phyloP scores from a whole-genome alignment of 2,113 vertebrate genomes.

The Hyaena hyaena region DNA sequence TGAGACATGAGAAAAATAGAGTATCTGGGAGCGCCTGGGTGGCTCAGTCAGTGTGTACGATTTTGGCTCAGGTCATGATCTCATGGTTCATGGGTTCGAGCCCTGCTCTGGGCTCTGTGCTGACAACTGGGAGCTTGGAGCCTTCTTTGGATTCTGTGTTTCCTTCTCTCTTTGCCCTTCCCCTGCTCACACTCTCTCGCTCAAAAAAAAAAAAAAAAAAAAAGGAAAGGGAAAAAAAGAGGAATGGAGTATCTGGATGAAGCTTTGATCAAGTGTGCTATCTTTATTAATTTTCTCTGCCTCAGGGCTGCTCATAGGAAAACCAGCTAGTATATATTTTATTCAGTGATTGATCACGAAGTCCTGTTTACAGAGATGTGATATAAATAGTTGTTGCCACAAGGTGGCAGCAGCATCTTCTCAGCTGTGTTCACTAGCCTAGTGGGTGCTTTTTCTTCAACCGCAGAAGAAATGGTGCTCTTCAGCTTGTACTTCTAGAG shows the following conservation, averaged over 20 bases:
- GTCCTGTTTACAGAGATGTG: background rate
- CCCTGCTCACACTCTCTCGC: too few species aligned
- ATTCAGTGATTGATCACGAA: fast-evolving
- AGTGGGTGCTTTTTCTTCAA: background rate
- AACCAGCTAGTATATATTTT: background rate
- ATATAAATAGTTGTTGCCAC: background rate
- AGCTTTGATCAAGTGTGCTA: background rate
- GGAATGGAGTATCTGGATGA: background rate
- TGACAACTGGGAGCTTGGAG: too few species aligned
- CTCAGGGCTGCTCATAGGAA: background rate
- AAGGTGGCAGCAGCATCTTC: conserved; percentile 71
- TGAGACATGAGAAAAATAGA: background rate
- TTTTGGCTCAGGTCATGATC: too few species aligned
- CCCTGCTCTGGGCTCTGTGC: too few species aligned
- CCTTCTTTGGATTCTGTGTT: too few species aligned
- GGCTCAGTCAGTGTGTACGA: too few species aligned
- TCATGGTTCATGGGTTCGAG: too few species aligned
- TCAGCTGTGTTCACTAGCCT: background rate
- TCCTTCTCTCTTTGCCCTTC: too few species aligned
- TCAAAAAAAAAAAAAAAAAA: too few species aligned
- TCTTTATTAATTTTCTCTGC: background rate
- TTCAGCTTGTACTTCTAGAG: background rate
- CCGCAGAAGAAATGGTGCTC: background rate
- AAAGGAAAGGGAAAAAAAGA: too few species aligned
- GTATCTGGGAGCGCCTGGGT: background rate